These are phyloP conservation scores for Petrocephalus zakoni DNA, from an alignment of 2,113 vertebrate species.

Conservation along the genomic window DNA sequence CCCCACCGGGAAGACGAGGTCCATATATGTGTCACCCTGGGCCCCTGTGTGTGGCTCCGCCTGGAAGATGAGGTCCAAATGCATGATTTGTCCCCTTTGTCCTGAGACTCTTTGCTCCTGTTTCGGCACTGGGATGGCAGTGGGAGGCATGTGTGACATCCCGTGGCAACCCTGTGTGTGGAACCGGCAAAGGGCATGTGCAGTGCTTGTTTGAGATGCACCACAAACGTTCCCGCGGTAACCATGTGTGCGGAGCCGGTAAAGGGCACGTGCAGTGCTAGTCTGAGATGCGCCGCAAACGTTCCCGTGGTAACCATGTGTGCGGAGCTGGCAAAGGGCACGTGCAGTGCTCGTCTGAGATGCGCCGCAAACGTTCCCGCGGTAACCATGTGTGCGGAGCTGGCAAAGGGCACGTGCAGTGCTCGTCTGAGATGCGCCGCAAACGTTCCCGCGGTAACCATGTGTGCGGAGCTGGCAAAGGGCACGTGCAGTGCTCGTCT, in stretches of 20 bases:
- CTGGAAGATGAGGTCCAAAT: not conserved
- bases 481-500: not conserved
- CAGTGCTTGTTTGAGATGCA: not conserved
- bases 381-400: not conserved
- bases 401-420: not conserved
- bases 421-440: not conserved
- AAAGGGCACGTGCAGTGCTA: not conserved
- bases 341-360: not conserved
- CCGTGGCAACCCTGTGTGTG: not conserved
- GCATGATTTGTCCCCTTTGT: slow-evolving; percentile 3
- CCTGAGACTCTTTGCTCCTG: not conserved
- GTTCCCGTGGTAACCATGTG: not conserved
- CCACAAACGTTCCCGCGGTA: not conserved
- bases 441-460: not conserved
- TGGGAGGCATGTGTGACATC: not conserved
- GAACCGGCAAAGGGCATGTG: not conserved
- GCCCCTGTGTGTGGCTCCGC: not conserved
- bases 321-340: not conserved
- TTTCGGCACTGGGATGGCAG: not conserved
- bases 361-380: not conserved
- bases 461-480: not conserved
- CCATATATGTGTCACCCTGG: not conserved
- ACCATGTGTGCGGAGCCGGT: not conserved
- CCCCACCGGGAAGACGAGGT: too few species aligned
- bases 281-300: not conserved